phyloP scores from a whole-genome alignment of 2,113 vertebrate species.

The Gymnorhina tibicen region DNA sequence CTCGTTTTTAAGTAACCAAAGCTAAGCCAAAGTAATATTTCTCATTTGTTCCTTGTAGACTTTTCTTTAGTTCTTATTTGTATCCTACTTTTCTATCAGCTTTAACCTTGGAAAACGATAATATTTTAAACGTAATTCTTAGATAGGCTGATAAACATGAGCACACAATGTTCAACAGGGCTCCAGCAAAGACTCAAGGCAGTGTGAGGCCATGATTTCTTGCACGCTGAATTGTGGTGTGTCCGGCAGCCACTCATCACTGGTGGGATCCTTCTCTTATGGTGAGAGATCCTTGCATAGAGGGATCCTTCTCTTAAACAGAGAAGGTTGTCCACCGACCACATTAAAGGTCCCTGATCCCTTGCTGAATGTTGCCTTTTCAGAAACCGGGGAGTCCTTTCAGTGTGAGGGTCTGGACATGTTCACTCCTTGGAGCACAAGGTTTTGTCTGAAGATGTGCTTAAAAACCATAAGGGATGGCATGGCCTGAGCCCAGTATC shows the following conservation, averaged over 20 bases:
- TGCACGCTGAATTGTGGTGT: background rate
- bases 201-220: background rate
- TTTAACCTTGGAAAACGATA: background rate
- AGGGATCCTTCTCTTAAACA: background rate
- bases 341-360: background rate
- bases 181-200: background rate
- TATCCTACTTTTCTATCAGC: background rate
- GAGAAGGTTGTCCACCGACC: too few relatives aligned
- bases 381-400: background rate
- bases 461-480: background rate
- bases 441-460: background rate
- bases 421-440: background rate
- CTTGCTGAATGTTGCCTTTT: background rate
- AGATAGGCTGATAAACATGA: background rate
- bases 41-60: background rate
- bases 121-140: background rate
- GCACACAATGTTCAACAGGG: background rate
- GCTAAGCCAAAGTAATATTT: background rate
- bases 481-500: background rate
- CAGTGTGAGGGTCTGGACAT: accelerated
- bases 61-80: background rate
- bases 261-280: background rate
- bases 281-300: background rate
- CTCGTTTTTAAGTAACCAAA: background rate
- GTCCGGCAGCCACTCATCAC: background rate